A percentile compares a stretch with the other conserved stretches of the same genome.
Conservation (phyloP, 2,888 invertebrate species). For the Caenorhabditis panamensis region DNA sequence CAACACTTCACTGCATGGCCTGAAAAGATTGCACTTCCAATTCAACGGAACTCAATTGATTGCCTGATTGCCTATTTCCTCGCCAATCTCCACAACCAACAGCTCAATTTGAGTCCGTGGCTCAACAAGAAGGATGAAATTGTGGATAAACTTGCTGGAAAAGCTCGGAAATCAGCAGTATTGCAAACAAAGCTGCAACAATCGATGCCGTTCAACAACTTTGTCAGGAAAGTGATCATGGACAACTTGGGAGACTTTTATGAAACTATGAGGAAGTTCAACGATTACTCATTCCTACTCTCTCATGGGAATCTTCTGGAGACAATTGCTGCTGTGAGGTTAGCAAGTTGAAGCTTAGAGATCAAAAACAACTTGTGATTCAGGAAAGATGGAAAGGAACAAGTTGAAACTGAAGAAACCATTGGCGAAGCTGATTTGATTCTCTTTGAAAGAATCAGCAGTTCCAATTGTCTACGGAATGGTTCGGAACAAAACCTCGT, state of each 20-base stretch:
- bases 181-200: background rate
- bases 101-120: background rate
- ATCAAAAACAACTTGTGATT: too few relatives aligned
- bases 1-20: slow-evolving; percentile 31
- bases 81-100: slow-evolving; percentile 22
- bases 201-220: slow-evolving; percentile 23
- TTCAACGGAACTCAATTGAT: background rate
- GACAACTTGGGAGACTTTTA: slow-evolving; percentile 15
- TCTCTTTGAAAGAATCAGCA: slow-evolving; percentile 11
- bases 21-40: slow-evolving; percentile 1
- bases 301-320: slow-evolving; percentile 22
- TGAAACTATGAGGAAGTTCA: slow-evolving; percentile 20
- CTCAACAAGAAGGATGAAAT: background rate
- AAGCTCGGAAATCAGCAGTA: background rate
- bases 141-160: background rate
- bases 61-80: background rate
- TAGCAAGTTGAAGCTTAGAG: too few relatives aligned
- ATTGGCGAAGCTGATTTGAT: slow-evolving; percentile 6
- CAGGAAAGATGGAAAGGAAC: slow-evolving; percentile 1
- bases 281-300: slow-evolving; percentile 18
- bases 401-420: background rate
- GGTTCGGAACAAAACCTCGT: background rate
- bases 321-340: slow-evolving; percentile 4
- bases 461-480: slow-evolving; percentile 21
- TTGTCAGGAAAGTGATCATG: slow-evolving; percentile 18